Evolutionary conservation across 2,113 vertebrate genomes (phyloP).

Genomic region (Strigops habroptila): DNA sequence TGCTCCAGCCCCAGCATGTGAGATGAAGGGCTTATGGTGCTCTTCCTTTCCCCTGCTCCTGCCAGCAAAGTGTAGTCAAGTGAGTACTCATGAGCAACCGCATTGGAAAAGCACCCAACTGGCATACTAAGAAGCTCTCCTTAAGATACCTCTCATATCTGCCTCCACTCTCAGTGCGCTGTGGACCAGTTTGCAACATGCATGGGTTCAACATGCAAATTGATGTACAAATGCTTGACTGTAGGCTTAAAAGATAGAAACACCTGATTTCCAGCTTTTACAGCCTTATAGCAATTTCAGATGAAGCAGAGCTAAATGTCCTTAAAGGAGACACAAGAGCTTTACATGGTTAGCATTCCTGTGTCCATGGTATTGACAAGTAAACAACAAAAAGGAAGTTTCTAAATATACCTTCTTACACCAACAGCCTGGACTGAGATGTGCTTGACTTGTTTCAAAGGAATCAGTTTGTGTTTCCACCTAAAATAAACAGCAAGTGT

Average conservation of each 20-base stretch:
- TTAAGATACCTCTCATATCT: slow-evolving; percentile 7
- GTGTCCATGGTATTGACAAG: not conserved
- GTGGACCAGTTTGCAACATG: not conserved
- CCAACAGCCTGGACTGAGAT: not conserved
- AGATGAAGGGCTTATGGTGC: not conserved
- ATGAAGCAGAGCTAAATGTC: not conserved
- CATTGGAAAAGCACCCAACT: not conserved
- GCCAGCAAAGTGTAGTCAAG: not conserved
- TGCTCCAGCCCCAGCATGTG: not conserved
- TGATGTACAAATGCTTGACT: not conserved
- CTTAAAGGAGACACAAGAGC: not conserved
- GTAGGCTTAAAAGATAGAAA: not conserved
- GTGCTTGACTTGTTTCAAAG: not conserved
- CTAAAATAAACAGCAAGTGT: not conserved
- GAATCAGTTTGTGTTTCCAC: not conserved
- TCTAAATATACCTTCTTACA: not conserved
- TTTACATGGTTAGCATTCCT: not conserved
- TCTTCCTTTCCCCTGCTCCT: not conserved
- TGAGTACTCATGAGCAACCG: not conserved
- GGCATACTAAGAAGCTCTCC: slow-evolving; percentile 10
- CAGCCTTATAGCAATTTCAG: not conserved
- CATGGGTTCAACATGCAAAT: slow-evolving; percentile 13
- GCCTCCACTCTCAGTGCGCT: not conserved
- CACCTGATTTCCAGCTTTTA: not conserved
- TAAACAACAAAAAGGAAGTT: not conserved